These are phyloP conservation scores for Sebastes kiyomatsui DNA, from an alignment of 2,797 vertebrate species.

Conservation along the genomic window DNA sequence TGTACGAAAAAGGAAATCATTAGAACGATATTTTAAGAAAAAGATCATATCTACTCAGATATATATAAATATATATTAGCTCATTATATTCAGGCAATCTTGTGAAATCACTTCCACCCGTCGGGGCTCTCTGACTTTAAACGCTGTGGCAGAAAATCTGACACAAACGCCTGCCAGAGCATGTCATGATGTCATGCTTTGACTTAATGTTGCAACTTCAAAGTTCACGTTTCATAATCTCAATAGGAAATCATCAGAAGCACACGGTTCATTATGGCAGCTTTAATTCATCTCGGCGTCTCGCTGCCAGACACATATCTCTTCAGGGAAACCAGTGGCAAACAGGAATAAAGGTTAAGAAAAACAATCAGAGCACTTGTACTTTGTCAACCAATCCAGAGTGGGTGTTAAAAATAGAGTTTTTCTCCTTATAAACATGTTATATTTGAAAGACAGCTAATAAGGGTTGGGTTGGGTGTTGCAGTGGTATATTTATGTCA, in stretches of 20 bases:
- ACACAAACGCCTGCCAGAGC: conserved; percentile 42
- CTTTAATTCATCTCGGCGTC: conserved; percentile 44
- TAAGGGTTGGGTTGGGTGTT: neutral
- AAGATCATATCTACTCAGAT: conserved; percentile 23
- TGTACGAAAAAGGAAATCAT: conserved; percentile 1
- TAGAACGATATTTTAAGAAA: conserved; percentile 40
- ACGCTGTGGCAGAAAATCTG: conserved; percentile 46
- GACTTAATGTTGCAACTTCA: conserved; percentile 55
- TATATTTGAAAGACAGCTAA: neutral
- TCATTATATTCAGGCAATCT: conserved; percentile 53
- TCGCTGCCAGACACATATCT: conserved; percentile 16
- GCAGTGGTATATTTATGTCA: neutral
- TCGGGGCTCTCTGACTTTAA: conserved; percentile 34
- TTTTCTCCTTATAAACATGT: neutral
- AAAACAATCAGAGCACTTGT: neutral
- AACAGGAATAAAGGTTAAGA: conserved; percentile 18
- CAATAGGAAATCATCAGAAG: conserved; percentile 40
- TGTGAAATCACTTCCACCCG: conserved; percentile 51
- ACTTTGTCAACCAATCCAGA: conserved; percentile 1
- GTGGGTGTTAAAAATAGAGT: conserved; percentile 2
- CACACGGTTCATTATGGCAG: conserved; percentile 31
- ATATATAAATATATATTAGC: conserved; percentile 26
- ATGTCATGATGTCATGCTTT: conserved; percentile 63
- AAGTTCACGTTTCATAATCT: conserved; percentile 60
- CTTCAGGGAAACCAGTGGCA: conserved; percentile 27